These are phyloP conservation scores for Romanogobio albipinnatus DNA, from an alignment of 2,113 vertebrate species.

Conservation along the genomic window DNA sequence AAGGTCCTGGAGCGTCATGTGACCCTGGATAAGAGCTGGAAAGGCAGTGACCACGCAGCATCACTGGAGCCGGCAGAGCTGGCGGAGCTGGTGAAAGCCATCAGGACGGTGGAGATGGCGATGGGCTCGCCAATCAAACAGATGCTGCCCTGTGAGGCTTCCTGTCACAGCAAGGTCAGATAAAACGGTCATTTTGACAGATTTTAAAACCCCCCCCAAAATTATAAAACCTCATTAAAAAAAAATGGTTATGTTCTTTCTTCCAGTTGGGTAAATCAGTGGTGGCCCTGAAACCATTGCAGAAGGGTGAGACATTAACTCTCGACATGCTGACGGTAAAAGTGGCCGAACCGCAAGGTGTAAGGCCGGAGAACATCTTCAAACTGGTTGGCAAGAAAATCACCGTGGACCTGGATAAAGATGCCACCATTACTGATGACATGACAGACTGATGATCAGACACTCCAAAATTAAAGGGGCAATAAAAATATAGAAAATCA, in stretches of 20 bases:
- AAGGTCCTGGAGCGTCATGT: slow-evolving; percentile 94
- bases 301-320: slow-evolving; percentile 81
- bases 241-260: neutral
- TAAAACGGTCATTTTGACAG: neutral
- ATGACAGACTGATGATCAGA: slow-evolving; percentile 67
- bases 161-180: slow-evolving; percentile 90
- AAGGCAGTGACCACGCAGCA: slow-evolving; percentile 91
- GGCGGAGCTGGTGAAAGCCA: slow-evolving; percentile 82
- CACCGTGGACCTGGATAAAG: slow-evolving; percentile 79
- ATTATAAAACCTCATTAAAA: neutral
- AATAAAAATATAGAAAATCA: neutral
- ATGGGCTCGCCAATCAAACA: slow-evolving; percentile 84
- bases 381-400: slow-evolving; percentile 85
- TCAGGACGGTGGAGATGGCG: slow-evolving; percentile 87
- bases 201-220: neutral
- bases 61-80: slow-evolving; percentile 82
- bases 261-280: slow-evolving; percentile 91
- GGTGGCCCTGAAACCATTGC: slow-evolving; percentile 85
- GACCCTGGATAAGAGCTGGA: slow-evolving; percentile 93
- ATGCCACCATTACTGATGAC: slow-evolving; percentile 83
- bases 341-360: slow-evolving; percentile 91
- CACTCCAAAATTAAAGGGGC: neutral
- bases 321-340: slow-evolving; percentile 91
- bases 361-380: slow-evolving; percentile 89
- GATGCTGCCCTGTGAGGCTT: slow-evolving; percentile 88